Conservation (phyloP, 2,113 vertebrate genomes). For the Grammomys dolichurus region DNA sequence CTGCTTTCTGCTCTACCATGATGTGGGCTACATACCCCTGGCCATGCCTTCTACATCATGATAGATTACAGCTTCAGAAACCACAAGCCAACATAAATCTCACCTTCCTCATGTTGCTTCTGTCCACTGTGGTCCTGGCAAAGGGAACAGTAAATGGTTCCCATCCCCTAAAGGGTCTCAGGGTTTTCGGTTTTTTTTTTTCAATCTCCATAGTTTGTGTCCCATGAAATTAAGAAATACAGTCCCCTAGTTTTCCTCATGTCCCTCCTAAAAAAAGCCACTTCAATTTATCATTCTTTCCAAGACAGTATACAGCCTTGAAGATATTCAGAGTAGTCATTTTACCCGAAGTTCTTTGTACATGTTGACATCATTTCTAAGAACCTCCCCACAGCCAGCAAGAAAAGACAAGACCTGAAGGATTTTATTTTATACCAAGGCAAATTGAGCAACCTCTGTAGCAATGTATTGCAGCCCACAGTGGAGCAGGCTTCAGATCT, state of each 20-base stretch:
- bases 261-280: not conserved
- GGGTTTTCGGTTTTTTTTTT: not conserved
- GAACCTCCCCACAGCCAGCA: not conserved
- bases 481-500: not conserved
- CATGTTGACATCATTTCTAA: constrained; percentile 4
- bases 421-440: not conserved
- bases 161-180: not conserved
- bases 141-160: not conserved
- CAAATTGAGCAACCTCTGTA: not conserved
- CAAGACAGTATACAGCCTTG: not conserved
- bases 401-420: not conserved
- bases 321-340: not conserved
- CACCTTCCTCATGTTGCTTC: not conserved
- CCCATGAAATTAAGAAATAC: not conserved
- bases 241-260: constrained; percentile 1
- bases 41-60: not conserved
- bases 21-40: not conserved
- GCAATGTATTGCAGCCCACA: not conserved
- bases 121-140: not conserved
- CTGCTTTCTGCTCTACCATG: not conserved
- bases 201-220: not conserved
- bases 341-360: not conserved
- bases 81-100: not conserved
- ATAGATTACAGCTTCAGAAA: not conserved
- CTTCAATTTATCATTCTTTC: not conserved